phyloP scores from a whole-genome alignment of 2,888 invertebrate genomes.

The Leptinotarsa tumamoca region DNA sequence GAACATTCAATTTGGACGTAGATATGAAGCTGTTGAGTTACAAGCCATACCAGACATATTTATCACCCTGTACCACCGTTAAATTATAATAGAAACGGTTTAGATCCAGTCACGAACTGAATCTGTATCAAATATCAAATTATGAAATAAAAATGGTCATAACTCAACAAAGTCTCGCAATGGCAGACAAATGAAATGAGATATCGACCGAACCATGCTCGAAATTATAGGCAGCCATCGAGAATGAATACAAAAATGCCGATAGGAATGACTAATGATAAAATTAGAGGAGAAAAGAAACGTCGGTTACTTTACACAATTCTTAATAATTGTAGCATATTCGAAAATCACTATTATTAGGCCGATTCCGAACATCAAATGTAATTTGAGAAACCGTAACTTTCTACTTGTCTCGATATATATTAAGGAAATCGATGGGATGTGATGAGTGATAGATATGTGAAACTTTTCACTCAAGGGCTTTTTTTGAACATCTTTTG shows the following conservation, averaged over 20 bases:
- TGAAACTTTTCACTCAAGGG: neutral
- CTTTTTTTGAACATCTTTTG: neutral
- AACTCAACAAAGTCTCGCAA: constrained; percentile 49
- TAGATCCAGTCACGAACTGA: constrained; percentile 50
- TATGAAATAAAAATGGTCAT: constrained; percentile 52
- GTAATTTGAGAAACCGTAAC: constrained; percentile 28
- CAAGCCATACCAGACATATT: neutral
- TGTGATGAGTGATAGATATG: neutral
- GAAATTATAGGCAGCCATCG: constrained; percentile 42
- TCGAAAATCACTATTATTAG: constrained; percentile 38
- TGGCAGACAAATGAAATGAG: constrained; percentile 46
- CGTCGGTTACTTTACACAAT: constrained; percentile 33
- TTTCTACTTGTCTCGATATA: constrained; percentile 27
- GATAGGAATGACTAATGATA: constrained; percentile 34
- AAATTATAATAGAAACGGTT: constrained; percentile 37
- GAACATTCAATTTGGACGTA: neutral
- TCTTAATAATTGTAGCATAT: constrained; percentile 33
- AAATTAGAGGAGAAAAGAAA: constrained; percentile 29
- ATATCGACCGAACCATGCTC: constrained; percentile 45
- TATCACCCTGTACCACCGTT: constrained; percentile 20
- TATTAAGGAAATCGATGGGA: constrained; percentile 1
- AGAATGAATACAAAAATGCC: constrained; percentile 33
- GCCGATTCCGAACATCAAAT: constrained; percentile 26
- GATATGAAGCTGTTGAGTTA: constrained; percentile 12
- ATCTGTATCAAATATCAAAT: constrained; percentile 51